Percentiles rank a stretch among this genome's conserved stretches.
phyloP scores from a whole-genome alignment of 2,113 vertebrate species.

The Micronycteris hirsuta region DNA sequence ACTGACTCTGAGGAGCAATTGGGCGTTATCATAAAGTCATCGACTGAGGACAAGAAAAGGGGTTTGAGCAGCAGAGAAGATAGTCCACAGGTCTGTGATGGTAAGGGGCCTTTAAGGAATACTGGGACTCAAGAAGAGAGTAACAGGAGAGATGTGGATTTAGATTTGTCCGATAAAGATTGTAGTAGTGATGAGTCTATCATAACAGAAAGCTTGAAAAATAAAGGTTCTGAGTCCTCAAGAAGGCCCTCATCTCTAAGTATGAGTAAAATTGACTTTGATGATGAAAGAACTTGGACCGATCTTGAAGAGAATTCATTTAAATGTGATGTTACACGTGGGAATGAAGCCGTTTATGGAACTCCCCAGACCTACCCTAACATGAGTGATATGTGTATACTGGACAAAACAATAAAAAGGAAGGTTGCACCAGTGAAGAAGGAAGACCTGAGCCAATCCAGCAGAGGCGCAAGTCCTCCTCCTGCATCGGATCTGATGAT shows the following conservation, averaged over 20 bases:
- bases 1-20: conserved; percentile 79
- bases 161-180: conserved; percentile 74
- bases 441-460: conserved; percentile 53
- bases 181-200: conserved; percentile 71
- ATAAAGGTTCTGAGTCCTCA: conserved; percentile 20
- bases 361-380: conserved; percentile 43
- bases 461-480: conserved; percentile 70
- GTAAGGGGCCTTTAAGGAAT: conserved; percentile 78
- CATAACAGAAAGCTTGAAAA: conserved; percentile 61
- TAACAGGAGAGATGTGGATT: conserved; percentile 69
- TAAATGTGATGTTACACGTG: conserved; percentile 54
- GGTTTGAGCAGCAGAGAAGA: conserved; percentile 59
- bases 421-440: conserved; percentile 86
- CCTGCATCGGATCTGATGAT: conserved; percentile 88
- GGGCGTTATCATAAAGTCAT: conserved; percentile 63
- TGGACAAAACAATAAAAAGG: conserved; percentile 83
- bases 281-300: conserved; percentile 95
- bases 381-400: conserved; percentile 47
- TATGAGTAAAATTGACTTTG: conserved; percentile 85
- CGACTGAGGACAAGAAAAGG: background rate
- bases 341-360: conserved; percentile 38
- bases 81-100: conserved; percentile 58
- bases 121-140: conserved; percentile 54
- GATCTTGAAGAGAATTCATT: conserved; percentile 85
- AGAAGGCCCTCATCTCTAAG: conserved; percentile 14